Percentiles rank a stretch among this genome's conserved stretches.
Conservation (phyloP, 2,113 vertebrate genomes). For the Brachyhypopomus occidentalis region DNA sequence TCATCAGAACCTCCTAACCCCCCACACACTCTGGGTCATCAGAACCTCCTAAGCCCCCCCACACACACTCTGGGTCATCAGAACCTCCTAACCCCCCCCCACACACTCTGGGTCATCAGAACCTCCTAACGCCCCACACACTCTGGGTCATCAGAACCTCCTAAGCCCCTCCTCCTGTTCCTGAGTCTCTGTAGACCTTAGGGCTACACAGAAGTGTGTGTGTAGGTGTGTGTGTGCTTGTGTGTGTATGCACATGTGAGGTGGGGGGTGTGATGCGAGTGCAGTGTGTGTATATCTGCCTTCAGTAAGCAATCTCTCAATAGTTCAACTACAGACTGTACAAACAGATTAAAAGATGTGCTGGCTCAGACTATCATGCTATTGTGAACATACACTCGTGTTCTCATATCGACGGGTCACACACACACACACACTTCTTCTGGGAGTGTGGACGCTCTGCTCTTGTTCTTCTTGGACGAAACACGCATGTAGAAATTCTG, state of each 20-base stretch:
- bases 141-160: background rate
- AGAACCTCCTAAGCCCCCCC: constrained; percentile 28
- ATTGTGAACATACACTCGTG: background rate
- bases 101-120: constrained; percentile 48
- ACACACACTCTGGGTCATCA: constrained; percentile 48
- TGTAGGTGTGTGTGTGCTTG: background rate
- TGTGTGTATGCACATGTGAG: too few species aligned
- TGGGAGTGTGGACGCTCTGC: background rate
- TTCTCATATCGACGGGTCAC: background rate
- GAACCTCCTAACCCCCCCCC: constrained; percentile 44
- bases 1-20: constrained; percentile 50
- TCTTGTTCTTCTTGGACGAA: background rate
- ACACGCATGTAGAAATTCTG: background rate
- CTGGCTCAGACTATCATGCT: background rate
- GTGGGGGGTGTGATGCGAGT: background rate
- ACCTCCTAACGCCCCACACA: constrained; percentile 16
- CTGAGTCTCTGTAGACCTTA: constrained; percentile 53
- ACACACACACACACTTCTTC: background rate
- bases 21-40: constrained; percentile 43
- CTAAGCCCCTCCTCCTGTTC: constrained; percentile 47
- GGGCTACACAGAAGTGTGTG: background rate
- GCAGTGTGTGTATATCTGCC: constrained; percentile 24
- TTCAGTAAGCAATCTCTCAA: constrained; percentile 58
- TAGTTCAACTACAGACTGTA: constrained; percentile 1
- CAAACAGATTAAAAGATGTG: constrained; percentile 17